Evolutionary conservation across 2,797 vertebrate genomes (phyloP).

Genomic region (Bradypodion ventrale): DNA sequence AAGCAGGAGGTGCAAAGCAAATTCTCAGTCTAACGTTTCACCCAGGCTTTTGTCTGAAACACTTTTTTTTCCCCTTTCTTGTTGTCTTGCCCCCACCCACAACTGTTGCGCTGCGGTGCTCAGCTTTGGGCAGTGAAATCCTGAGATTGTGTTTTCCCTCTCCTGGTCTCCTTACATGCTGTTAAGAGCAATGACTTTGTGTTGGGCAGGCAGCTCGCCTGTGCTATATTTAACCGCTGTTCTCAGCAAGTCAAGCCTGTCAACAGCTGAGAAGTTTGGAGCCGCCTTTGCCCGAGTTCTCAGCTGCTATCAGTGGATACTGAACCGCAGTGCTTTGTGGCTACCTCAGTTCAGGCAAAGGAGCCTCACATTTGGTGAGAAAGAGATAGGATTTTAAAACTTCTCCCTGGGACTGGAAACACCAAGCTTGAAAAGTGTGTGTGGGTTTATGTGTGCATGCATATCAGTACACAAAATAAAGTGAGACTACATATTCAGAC

Average conservation of each 20-base stretch:
- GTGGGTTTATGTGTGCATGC: conserved; percentile 37
- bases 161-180: conserved; percentile 75
- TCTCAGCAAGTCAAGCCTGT: conserved; percentile 87
- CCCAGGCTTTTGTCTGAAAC: conserved; percentile 80
- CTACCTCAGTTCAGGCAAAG: conserved; percentile 46
- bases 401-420: conserved; percentile 70
- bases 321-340: conserved; percentile 56
- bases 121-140: conserved; percentile 81
- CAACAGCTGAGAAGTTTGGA: conserved; percentile 90
- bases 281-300: conserved; percentile 78
- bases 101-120: conserved; percentile 83
- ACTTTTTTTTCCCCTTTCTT: conserved; percentile 42
- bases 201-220: conserved; percentile 74
- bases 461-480: neutral
- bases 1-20: conserved; percentile 69
- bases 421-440: conserved; percentile 48
- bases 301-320: conserved; percentile 87
- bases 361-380: conserved; percentile 64
- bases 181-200: conserved; percentile 79
- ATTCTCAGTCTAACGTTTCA: conserved; percentile 69
- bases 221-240: conserved; percentile 95
- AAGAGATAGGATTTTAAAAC: conserved; percentile 10
- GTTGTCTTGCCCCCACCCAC: conserved; percentile 57
- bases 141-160: conserved; percentile 77
- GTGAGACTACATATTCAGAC: neutral